Base-by-base conservation (phyloP, 2,113 vertebrate species). In the rat (Rattus norvegicus) region DNA sequence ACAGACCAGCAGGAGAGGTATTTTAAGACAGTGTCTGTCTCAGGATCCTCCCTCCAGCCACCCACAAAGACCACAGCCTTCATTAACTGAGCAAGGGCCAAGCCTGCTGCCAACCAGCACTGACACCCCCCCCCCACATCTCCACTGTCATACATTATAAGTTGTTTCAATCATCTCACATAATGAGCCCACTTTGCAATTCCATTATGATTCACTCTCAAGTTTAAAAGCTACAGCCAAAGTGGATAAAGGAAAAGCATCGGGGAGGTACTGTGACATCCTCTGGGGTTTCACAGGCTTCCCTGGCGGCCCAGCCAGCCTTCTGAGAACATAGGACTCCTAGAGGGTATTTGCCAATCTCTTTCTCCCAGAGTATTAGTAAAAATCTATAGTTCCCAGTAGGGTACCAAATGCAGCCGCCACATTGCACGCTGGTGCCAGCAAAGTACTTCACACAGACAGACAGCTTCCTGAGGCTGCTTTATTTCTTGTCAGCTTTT, bases 141-240 rank as follows among this genome's bases (percentile, higher is more conserved):
- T 59, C 76, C 79, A 73, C 24, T 86, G 92, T 93, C 96, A 76
- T 43, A 90, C 61, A 87, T 88, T 88, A 72, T 69, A 83, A 33
- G 61, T 80, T 49, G 28, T 91, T 92, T 93, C 95, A 95, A 93
- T 92, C 89, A 90, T 96, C 96, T 92, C 83, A 83, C 75, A 79
- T 96, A 97, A 98, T 95, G 86, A 97, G 95, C 97, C 94, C 95
- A 95, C 91, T 97, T 90, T 95, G 86, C 96, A 95, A 96, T 96
- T 97, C 91, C 95, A 95, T 96, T 95, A 95, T 61, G 89, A 95
- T 94, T 97, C 88, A 75, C 92, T 79, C 85, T 93, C 69, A 77
- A 95, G 94, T 96, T 97, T 94, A 97, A 98, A 98, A 97, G 97
- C 97, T 91, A 26, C 28, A 95, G 86, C 85, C 88, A 96, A 97